Conservation (phyloP, 2,113 vertebrate species). For the Sinocyclocheilus maitianheensis region DNA sequence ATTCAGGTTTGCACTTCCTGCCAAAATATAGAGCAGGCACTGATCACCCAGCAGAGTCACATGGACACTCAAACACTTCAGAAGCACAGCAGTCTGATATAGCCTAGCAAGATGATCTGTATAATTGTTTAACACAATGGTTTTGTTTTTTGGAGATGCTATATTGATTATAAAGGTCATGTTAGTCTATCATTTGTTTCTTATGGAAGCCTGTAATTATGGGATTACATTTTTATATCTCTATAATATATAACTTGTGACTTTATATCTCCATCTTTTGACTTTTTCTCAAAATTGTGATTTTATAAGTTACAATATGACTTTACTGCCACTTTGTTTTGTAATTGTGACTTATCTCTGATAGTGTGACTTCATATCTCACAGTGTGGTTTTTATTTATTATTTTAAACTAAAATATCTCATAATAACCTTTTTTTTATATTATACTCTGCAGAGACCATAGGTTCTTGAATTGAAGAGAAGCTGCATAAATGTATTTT, state of each 20-base stretch:
- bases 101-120: background rate
- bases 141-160: background rate
- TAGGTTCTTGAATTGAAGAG: background rate
- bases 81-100: background rate
- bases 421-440: background rate
- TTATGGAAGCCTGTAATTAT: background rate
- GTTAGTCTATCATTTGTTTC: background rate
- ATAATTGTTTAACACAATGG: conserved; percentile 25
- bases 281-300: too few relatives aligned
- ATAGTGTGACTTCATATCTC: too few relatives aligned
- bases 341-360: too few relatives aligned
- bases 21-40: conserved; percentile 58
- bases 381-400: too few relatives aligned
- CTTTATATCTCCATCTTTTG: too few relatives aligned
- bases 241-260: too few relatives aligned
- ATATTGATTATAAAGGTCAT: background rate
- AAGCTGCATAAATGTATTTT: background rate
- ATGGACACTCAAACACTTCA: conserved; percentile 41
- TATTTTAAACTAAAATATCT: too few relatives aligned
- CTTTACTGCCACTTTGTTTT: too few relatives aligned
- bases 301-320: too few relatives aligned
- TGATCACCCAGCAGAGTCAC: conserved; percentile 34
- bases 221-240: background rate
- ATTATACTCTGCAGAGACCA: background rate
- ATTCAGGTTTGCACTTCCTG: conserved; percentile 74